These are phyloP conservation scores for Cyclopterus lumpus DNA, from an alignment of 2,797 vertebrate species.

Conservation along the genomic window DNA sequence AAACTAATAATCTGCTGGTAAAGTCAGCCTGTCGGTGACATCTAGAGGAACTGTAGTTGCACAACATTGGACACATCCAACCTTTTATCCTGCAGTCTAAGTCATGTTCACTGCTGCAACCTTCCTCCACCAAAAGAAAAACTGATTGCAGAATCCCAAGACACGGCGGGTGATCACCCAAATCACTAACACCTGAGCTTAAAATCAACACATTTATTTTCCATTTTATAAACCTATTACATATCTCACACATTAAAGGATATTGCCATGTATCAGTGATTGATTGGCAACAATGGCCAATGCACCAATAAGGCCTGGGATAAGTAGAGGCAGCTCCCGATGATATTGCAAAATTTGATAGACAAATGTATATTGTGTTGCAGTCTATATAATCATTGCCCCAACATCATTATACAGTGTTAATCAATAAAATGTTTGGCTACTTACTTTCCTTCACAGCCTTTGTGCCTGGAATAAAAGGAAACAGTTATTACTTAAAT, in stretches of 20 bases:
- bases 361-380: neutral
- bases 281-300: neutral
- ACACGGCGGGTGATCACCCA: neutral
- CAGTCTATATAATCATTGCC: neutral
- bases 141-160: neutral
- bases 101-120: neutral
- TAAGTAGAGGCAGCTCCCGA: neutral
- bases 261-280: neutral
- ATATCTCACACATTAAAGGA: neutral
- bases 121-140: neutral
- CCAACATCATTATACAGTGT: neutral
- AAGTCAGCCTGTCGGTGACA: slow-evolving; percentile 30
- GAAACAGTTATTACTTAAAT: neutral
- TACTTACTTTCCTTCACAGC: slow-evolving; percentile 83
- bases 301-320: neutral
- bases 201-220: neutral
- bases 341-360: neutral
- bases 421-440: neutral
- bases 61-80: neutral
- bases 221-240: neutral
- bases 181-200: neutral
- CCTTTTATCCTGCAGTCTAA: neutral
- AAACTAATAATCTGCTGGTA: neutral
- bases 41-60: slow-evolving; percentile 42
- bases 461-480: slow-evolving; percentile 78